Conservation (phyloP, 2,113 vertebrate species). For the Irena cyanogastra region DNA sequence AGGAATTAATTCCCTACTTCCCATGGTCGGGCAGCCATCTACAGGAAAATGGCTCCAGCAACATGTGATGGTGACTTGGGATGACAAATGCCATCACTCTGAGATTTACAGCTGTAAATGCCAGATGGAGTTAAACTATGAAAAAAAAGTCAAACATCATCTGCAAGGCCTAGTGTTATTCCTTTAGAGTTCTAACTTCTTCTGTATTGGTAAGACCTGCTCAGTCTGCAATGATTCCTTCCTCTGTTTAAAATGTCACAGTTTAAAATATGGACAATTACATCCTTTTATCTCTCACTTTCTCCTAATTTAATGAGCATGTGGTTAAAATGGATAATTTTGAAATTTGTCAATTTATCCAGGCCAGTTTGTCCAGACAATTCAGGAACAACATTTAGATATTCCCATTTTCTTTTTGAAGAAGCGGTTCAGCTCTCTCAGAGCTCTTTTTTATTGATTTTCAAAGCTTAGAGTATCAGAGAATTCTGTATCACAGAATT, state of each 20-base stretch:
- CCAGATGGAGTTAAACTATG: not conserved
- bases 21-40: not conserved
- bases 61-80: fast-evolving
- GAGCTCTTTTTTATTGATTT: not conserved
- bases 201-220: not conserved
- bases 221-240: not conserved
- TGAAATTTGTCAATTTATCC: not conserved
- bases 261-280: not conserved
- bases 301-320: not conserved
- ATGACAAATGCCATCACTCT: not conserved
- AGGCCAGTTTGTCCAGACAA: not conserved
- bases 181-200: not conserved
- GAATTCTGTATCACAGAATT: not conserved
- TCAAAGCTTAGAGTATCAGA: not conserved
- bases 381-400: not conserved
- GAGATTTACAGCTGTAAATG: not conserved
- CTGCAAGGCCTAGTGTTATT: not conserved
- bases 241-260: not conserved
- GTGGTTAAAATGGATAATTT: not conserved
- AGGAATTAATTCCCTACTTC: not conserved
- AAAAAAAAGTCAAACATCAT: not conserved
- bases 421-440: not conserved
- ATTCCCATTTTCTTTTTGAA: not conserved
- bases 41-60: not conserved
- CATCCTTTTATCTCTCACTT: not conserved